A percentile compares a stretch with the other conserved stretches of the same genome.
Evolutionary conservation across 2,888 invertebrate species (phyloP).

Genomic region (Cyclophora albipunctata): DNA sequence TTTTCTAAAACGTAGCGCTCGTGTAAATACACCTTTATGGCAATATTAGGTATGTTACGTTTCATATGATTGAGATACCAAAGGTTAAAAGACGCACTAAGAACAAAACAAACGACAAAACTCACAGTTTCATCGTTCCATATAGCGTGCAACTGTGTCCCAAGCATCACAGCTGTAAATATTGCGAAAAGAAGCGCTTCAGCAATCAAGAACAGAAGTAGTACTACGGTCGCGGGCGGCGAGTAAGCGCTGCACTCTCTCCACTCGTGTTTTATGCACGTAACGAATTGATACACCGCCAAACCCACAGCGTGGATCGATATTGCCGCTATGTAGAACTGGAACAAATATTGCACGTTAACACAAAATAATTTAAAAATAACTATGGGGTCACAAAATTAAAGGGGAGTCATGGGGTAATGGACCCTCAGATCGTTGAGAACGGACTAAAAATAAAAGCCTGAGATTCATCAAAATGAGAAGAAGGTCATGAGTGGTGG

Average conservation of each 20-base stretch:
- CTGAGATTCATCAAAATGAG: too few relatives aligned
- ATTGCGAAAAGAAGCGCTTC: constrained; percentile 97
- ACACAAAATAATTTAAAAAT: too few relatives aligned
- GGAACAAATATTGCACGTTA: constrained; percentile 31
- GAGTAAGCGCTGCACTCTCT: constrained; percentile 94
- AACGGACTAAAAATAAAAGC: too few relatives aligned
- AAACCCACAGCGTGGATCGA: constrained; percentile 95
- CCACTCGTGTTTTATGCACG: constrained; percentile 96
- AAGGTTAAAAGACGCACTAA: too few relatives aligned
- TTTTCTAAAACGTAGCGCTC: too few relatives aligned
- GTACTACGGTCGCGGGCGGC: constrained; percentile 95
- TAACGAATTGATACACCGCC: constrained; percentile 94
- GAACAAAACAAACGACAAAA: constrained; percentile 5
- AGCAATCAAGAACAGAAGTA: constrained; percentile 92
- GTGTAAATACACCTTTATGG: too few relatives aligned
- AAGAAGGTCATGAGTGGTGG: too few relatives aligned
- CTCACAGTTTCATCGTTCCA: constrained; percentile 98
- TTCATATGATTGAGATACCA: too few relatives aligned
- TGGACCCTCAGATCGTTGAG: too few relatives aligned
- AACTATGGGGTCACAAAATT: too few relatives aligned
- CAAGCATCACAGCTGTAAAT: constrained; percentile 98
- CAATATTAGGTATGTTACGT: too few relatives aligned
- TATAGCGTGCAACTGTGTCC: constrained; percentile 96
- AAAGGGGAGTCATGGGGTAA: too few relatives aligned
- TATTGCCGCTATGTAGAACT: constrained; percentile 99